These are phyloP conservation scores for Paracentrotus lividus DNA, from an alignment of 53 echinoderm and acorn worm species.

Conservation along the genomic window DNA sequence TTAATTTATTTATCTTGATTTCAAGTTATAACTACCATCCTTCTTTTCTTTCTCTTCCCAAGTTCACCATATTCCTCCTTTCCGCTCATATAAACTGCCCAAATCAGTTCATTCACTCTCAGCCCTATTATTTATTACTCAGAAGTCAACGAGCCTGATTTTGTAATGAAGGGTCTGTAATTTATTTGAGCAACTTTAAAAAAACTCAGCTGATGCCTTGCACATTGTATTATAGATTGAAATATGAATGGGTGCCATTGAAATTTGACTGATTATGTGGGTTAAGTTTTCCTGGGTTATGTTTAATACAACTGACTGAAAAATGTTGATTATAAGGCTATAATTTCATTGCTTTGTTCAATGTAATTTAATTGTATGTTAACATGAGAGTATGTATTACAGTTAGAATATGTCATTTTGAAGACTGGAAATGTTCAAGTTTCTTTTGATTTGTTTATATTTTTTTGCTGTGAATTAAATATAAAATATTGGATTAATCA, in stretches of 20 bases:
- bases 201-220: too few relatives aligned
- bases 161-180: not conserved
- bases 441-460: too few relatives aligned
- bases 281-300: not conserved
- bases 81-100: slow-evolving; percentile 15
- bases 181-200: not conserved
- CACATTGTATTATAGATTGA: too few relatives aligned
- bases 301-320: not conserved
- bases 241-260: not conserved
- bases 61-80: not conserved
- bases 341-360: too few relatives aligned
- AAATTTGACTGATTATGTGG: not conserved
- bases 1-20: not conserved
- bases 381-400: too few relatives aligned
- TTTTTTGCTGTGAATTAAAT: too few relatives aligned
- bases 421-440: too few relatives aligned
- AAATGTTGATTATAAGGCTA: too few relatives aligned
- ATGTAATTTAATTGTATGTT: too few relatives aligned
- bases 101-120: slow-evolving; percentile 38
- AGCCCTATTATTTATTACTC: not conserved
- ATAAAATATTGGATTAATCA: too few relatives aligned
- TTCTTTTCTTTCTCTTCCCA: not conserved
- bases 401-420: too few relatives aligned
- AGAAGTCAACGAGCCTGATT: not conserved
- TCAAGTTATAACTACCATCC: not conserved